Evolutionary conservation across 1,140 invertebrate genomes (phyloP), one percentile per base, ranked within the genome.

Genomic region (Drosophila sproati): DNA sequence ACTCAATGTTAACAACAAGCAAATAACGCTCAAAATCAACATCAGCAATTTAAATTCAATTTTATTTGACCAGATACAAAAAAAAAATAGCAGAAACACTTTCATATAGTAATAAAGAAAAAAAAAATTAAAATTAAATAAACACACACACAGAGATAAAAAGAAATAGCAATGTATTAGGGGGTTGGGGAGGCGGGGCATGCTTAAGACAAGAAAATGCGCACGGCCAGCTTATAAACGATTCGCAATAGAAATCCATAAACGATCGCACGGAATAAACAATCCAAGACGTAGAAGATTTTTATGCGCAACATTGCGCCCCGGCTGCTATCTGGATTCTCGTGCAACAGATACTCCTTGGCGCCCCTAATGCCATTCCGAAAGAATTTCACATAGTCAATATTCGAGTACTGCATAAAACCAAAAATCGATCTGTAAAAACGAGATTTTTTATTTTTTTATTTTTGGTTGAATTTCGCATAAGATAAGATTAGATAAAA

Each of bases 341-440:
- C 95, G 0, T 95, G 93, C 10, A 96, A 52, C 3, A 96, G 79
- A 78, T 93, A 95, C 59, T 92, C 91, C 75, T 94, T 94, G 0
- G 93, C 94, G 0, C 95, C 95, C 0, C 93, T 88, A 3, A 94
- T 91, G 32, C 91, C 93, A n/a, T 94, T 90, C 31, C 91, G 94
- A 51, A 94, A 94, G 77, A 93, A 94, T 2, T 93, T 86, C 41
- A 91, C 77, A 2, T 92, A 79, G 43, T 94, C 93, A 3, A 93
- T 73, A 6, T 93, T 83, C 43, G 94, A 93, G 32, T 93, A 81
- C 5, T 94, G 83, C 64, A 92, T 59, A 28, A 92, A 91, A 0
- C 91, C 78, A 63, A 92, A 92, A 8, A 31, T 51, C 0, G 61
- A 5, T 1, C 77, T 91, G 28, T 0, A 76, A 67, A 2, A 66